phyloP scores from a whole-genome alignment of 2,113 vertebrate genomes.

The Apteryx owenii region DNA sequence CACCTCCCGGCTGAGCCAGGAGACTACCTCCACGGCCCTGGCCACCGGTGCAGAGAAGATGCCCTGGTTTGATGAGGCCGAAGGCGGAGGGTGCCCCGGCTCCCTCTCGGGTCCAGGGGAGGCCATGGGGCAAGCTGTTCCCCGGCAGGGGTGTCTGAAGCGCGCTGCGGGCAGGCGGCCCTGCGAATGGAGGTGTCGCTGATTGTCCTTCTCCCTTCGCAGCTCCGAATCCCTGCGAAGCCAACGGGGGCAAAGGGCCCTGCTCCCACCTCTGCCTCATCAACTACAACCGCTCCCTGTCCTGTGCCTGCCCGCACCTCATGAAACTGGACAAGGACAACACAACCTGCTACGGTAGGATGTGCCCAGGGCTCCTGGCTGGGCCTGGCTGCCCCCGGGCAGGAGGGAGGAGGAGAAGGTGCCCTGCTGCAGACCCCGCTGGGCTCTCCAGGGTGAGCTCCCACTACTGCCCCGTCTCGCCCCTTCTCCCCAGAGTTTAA shows the following conservation, averaged over 20 bases:
- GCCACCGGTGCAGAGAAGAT: neutral
- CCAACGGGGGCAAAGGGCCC: constrained; percentile 85
- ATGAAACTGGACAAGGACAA: constrained; percentile 94
- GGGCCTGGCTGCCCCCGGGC: neutral
- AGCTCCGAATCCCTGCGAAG: constrained; percentile 94
- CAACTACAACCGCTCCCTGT: constrained; percentile 93
- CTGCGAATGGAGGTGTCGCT: rapidly evolving
- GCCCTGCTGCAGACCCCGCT: rapidly evolving
- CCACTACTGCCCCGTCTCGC: rapidly evolving
- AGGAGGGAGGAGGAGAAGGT: neutral
- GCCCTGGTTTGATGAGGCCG: neutral
- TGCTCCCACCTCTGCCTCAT: constrained; percentile 97
- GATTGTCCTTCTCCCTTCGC: neutral
- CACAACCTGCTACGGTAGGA: constrained; percentile 89
- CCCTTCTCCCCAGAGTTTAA: constrained; percentile 83
- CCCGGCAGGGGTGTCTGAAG: neutral
- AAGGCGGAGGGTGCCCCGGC: neutral
- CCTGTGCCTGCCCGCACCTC: constrained; percentile 96
- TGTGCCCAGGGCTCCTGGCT: neutral
- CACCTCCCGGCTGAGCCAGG: neutral
- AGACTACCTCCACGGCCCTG: neutral
- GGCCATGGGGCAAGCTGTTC: neutral
- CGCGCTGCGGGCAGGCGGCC: neutral
- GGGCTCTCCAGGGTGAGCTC: neutral
- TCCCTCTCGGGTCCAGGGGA: too few relatives aligned